phyloP scores from a whole-genome alignment of 2,888 invertebrate genomes.

The Tillus elongatus region DNA sequence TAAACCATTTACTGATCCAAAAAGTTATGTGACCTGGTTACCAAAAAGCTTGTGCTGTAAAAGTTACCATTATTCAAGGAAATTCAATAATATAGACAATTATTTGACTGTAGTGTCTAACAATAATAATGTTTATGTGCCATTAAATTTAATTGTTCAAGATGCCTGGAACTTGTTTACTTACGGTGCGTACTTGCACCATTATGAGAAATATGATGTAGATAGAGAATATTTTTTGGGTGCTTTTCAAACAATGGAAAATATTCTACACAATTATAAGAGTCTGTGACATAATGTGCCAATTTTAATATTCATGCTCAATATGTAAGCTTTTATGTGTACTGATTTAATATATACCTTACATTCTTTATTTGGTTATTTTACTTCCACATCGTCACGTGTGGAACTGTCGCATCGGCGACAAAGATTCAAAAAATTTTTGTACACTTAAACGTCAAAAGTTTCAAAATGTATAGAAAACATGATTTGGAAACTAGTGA shows the following conservation, averaged over 20 bases:
- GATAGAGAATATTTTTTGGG: conserved; percentile 43
- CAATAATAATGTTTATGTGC: conserved; percentile 37
- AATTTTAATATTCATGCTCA: no score
- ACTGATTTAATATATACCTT: conserved; percentile 12
- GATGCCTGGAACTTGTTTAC: conserved; percentile 45
- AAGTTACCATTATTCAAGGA: conserved; percentile 37
- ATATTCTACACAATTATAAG: conserved; percentile 41
- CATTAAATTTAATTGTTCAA: conserved; percentile 38
- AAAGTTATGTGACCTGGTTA: conserved; percentile 40
- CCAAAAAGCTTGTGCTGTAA: conserved; percentile 31
- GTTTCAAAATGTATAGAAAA: no score
- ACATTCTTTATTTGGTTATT: conserved; percentile 15
- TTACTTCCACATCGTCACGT: no score
- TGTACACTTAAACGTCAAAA: no score
- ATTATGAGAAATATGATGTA: conserved; percentile 43
- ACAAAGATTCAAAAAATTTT: conserved; percentile 12
- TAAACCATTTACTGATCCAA: conserved; percentile 26
- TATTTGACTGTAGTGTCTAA: conserved; percentile 42
- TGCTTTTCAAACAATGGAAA: conserved; percentile 45
- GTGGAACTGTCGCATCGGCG: no score
- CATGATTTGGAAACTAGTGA: no score
- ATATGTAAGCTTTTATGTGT: no score
- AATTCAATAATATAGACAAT: conserved; percentile 39
- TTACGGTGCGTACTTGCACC: conserved; percentile 45
- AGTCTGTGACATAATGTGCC: conserved; percentile 31